Percentiles rank a stretch among this genome's conserved stretches.
Evolutionary conservation across 2,797 vertebrate genomes (phyloP).

Genomic region (Chrysocyon brachyurus): DNA sequence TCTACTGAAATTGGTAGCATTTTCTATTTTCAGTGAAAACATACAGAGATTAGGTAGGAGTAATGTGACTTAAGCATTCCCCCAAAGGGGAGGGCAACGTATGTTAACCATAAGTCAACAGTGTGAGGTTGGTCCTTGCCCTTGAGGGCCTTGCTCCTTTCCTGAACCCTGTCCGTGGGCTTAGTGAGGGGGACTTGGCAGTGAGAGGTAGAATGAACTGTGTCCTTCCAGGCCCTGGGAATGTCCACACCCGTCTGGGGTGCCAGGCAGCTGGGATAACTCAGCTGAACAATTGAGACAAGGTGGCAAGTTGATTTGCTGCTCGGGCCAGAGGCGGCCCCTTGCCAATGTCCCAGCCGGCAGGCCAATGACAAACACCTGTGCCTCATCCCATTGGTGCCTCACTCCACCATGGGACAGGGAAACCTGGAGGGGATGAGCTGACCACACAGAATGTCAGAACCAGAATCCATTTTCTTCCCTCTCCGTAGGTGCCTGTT

Average conservation of each 20-base stretch:
- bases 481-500: not conserved
- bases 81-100: not conserved
- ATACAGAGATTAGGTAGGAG: not conserved
- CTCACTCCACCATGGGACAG: rapidly evolving
- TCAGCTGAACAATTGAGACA: not conserved
- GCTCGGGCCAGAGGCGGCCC: not conserved
- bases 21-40: constrained; percentile 37
- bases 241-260: not conserved
- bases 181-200: not conserved
- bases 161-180: not conserved
- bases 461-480: constrained; percentile 10
- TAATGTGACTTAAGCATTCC: not conserved
- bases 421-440: not conserved
- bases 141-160: not conserved
- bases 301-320: not conserved
- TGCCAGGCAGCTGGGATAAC: not conserved
- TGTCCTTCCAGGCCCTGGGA: not conserved
- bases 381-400: not conserved
- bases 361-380: not conserved
- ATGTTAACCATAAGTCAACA: not conserved
- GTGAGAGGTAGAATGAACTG: not conserved
- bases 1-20: not conserved
- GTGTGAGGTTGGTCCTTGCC: not conserved
- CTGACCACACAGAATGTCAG: not conserved
- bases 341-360: not conserved